Percentiles rank a stretch among this genome's conserved stretches.
These are phyloP conservation scores for Aptenodytes patagonicus DNA, from an alignment of 2,113 vertebrate species.

Conservation along the genomic window DNA sequence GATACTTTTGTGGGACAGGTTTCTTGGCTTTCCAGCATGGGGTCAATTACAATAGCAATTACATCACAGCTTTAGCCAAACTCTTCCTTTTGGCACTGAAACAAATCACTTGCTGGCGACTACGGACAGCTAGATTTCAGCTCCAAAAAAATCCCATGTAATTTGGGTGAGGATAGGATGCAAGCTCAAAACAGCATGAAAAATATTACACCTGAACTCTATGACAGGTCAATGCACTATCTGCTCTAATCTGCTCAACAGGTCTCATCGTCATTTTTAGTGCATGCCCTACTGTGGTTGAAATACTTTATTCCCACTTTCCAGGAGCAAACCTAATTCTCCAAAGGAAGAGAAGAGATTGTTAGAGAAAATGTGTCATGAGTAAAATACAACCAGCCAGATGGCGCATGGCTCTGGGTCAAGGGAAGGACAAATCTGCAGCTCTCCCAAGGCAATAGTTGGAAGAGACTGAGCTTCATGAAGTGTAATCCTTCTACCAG, in stretches of 20 bases:
- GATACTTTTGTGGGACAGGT: not conserved
- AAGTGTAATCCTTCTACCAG: not conserved
- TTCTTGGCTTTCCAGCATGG: not conserved
- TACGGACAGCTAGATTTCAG: not conserved
- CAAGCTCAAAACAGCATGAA: not conserved
- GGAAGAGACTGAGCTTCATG: not conserved
- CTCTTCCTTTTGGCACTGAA: constrained; percentile 12
- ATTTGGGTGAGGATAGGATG: not conserved
- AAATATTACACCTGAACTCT: not conserved
- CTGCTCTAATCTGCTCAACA: not conserved
- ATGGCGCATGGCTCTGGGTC: not conserved
- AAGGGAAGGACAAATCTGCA: not conserved
- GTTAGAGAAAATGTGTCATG: not conserved
- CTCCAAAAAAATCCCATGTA: not conserved
- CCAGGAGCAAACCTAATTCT: not conserved
- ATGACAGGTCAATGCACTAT: not conserved
- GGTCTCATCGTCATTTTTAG: not conserved
- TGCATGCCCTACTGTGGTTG: not conserved
- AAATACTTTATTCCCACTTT: not conserved
- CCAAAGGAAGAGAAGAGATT: not conserved
- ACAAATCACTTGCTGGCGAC: constrained; percentile 2
- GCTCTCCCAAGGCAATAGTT: not conserved
- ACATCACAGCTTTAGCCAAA: constrained; percentile 27
- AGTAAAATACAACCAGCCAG: not conserved
- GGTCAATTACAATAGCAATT: constrained; percentile 24